Percentiles rank a stretch among this genome's conserved stretches.
Evolutionary conservation across 2,113 vertebrate species (phyloP).

Genomic region (Oncorhynchus masou): DNA sequence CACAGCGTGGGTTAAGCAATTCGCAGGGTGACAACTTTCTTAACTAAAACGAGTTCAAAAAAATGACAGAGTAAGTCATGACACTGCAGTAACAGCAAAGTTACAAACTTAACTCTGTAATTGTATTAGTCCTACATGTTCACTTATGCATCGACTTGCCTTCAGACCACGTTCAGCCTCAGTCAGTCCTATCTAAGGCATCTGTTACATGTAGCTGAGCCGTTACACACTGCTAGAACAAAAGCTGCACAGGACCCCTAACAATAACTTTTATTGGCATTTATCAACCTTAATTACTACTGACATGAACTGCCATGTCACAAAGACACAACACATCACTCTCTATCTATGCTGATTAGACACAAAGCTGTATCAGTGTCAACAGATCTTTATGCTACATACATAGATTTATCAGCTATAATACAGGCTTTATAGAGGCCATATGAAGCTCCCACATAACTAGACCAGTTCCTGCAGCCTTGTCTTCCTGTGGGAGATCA

Average conservation of each 20-base stretch:
- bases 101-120: slow-evolving; percentile 25
- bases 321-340: slow-evolving; percentile 57
- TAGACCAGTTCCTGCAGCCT: slow-evolving; percentile 11
- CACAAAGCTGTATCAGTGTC: slow-evolving; percentile 36
- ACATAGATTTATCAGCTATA: slow-evolving; percentile 18
- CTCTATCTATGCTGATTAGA: slow-evolving; percentile 39
- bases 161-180: slow-evolving; percentile 29
- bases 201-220: slow-evolving; percentile 53
- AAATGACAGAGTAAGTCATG: background rate
- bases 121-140: slow-evolving; percentile 23
- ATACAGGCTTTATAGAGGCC: slow-evolving; percentile 8
- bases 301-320: slow-evolving; percentile 30
- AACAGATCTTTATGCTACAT: slow-evolving; percentile 24
- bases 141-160: background rate
- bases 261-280: slow-evolving; percentile 51
- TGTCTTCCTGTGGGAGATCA: slow-evolving; percentile 14
- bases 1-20: slow-evolving; percentile 32
- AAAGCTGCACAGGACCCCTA: slow-evolving; percentile 38
- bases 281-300: slow-evolving; percentile 69
- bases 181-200: background rate
- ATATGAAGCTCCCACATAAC: slow-evolving; percentile 27
- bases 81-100: slow-evolving; percentile 29
- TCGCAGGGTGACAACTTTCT: slow-evolving; percentile 52
- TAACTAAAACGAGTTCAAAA: slow-evolving; percentile 37
- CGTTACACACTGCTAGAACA: slow-evolving; percentile 63